Percentiles rank a stretch among this genome's conserved stretches.
phyloP scores from a whole-genome alignment of 2,113 vertebrate genomes.

The Otolemur garnettii region DNA sequence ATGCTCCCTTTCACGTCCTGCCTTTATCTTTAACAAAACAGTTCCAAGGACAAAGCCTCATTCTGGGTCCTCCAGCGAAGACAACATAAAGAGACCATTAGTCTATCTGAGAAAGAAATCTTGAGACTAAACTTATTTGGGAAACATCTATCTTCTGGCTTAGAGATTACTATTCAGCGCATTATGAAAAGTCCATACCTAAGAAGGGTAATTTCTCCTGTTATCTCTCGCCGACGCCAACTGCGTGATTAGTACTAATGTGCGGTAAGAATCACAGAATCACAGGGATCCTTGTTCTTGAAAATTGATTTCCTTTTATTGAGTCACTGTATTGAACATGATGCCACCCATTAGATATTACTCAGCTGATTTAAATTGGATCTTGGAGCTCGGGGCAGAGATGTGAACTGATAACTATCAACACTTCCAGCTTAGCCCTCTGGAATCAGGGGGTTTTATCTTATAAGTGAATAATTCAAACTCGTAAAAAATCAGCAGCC shows the following conservation, averaged over 20 bases:
- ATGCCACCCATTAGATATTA: neutral
- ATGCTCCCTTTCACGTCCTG: conserved; percentile 55
- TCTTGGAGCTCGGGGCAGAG: conserved; percentile 16
- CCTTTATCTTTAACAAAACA: conserved; percentile 69
- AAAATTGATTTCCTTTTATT: conserved; percentile 25
- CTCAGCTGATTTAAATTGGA: conserved; percentile 44
- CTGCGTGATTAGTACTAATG: neutral
- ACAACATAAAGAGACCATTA: conserved; percentile 36
- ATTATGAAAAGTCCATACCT: neutral
- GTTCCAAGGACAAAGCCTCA: conserved; percentile 62
- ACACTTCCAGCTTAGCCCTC: neutral
- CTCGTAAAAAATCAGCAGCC: neutral
- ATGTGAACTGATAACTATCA: neutral
- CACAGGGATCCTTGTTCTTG: conserved; percentile 24
- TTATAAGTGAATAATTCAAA: conserved; percentile 12
- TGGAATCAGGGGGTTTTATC: neutral
- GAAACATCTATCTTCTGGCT: conserved; percentile 45
- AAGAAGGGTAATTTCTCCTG: neutral
- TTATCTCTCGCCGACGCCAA: neutral
- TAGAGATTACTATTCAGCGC: neutral
- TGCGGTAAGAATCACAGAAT: neutral
- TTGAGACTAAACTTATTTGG: neutral
- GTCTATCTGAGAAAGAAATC: conserved; percentile 51
- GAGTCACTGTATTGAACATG: neutral
- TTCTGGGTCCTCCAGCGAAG: conserved; percentile 24